phyloP scores from a whole-genome alignment of 1,140 invertebrate species.

The Lasaia peninsularis region DNA sequence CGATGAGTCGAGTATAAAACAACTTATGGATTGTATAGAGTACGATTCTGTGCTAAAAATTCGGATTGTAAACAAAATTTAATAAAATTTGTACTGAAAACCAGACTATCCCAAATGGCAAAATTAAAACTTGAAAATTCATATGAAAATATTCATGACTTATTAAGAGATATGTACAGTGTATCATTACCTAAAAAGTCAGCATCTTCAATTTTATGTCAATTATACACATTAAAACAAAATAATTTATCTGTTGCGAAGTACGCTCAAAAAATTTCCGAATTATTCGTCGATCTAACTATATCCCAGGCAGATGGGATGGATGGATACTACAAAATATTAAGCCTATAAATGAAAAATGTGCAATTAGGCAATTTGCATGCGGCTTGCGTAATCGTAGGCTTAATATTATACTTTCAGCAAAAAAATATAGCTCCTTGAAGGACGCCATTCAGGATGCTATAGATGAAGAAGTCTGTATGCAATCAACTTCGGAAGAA shows the following conservation, averaged over 20 bases:
- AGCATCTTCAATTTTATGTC: neutral
- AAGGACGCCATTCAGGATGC: neutral
- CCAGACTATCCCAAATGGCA: neutral
- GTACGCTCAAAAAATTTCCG: conserved; percentile 21
- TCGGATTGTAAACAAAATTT: neutral
- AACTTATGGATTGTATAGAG: neutral
- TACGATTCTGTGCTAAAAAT: neutral
- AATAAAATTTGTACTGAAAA: neutral
- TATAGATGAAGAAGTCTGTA: neutral
- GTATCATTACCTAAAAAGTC: neutral
- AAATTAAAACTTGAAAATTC: neutral
- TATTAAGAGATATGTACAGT: neutral
- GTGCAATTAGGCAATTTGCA: conserved; percentile 19
- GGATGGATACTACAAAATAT: conserved; percentile 13
- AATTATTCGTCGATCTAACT: conserved; percentile 23
- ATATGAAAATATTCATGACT: neutral
- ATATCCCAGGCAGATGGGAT: conserved; percentile 20
- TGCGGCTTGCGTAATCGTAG: conserved; percentile 20
- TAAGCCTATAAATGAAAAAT: conserved; percentile 22
- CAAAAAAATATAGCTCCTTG: neutral
- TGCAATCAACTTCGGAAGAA: neutral
- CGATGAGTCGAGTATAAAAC: neutral
- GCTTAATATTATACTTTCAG: neutral
- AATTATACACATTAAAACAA: conserved; percentile 15
- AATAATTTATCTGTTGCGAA: conserved; percentile 13